A percentile compares a stretch with the other conserved stretches of the same genome.
Conservation (phyloP, 2,797 vertebrate genomes). For the Pseudopleuronectes americanus region DNA sequence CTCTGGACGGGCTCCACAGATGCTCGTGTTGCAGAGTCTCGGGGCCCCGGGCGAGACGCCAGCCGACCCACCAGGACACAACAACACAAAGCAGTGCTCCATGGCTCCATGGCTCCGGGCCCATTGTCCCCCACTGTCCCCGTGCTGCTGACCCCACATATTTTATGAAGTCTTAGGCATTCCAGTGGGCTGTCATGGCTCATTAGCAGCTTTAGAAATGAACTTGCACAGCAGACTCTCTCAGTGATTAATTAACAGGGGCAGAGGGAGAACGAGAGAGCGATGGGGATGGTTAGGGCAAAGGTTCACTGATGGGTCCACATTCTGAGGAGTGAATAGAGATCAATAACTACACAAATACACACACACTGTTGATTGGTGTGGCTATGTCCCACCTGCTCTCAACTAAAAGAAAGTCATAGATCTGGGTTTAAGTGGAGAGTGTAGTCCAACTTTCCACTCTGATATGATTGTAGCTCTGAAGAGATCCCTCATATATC, state of each 20-base stretch:
- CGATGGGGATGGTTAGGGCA: constrained; percentile 35
- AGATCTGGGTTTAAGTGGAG: background rate
- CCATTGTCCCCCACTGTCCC: constrained; percentile 56
- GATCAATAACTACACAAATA: constrained; percentile 30
- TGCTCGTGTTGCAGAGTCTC: constrained; percentile 46
- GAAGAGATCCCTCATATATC: background rate
- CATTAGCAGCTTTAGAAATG: constrained; percentile 77
- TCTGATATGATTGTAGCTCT: background rate
- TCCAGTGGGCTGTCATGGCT: constrained; percentile 77
- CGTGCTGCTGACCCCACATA: constrained; percentile 77
- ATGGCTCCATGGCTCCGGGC: constrained; percentile 63
- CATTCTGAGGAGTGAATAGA: constrained; percentile 39
- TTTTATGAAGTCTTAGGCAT: constrained; percentile 77
- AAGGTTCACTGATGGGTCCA: constrained; percentile 46
- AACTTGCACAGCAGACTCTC: constrained; percentile 76
- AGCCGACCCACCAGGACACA: constrained; percentile 50
- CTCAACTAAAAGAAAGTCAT: background rate
- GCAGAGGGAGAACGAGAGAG: constrained; percentile 46
- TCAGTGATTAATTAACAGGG: constrained; percentile 74
- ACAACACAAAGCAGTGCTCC: constrained; percentile 61
- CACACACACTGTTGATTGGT: constrained; percentile 1
- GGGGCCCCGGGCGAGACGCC: constrained; percentile 46
- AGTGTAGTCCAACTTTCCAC: background rate
- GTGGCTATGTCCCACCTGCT: background rate
- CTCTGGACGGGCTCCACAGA: constrained; percentile 53